A percentile compares a stretch with the other conserved stretches of the same genome.
phyloP scores from a whole-genome alignment of 2,113 vertebrate genomes.

The Nanorana parkeri region DNA sequence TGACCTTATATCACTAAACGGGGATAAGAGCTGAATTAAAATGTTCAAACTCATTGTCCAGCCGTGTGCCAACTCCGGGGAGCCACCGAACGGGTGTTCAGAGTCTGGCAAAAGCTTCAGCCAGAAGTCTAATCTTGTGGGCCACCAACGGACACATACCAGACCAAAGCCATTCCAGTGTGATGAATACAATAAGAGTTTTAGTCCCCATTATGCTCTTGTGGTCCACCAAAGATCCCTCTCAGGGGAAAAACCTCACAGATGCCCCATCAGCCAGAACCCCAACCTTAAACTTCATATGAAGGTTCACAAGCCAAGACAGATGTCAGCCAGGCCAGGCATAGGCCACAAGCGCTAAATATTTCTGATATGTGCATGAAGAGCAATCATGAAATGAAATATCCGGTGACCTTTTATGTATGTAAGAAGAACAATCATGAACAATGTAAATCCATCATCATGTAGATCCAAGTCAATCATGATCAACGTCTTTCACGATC shows the following conservation, averaged over 20 bases:
- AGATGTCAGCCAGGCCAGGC: too few species aligned
- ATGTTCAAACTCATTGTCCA: conserved; percentile 44
- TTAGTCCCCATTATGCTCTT: conserved; percentile 18
- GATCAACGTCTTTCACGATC: too few species aligned
- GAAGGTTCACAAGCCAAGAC: conserved; percentile 8
- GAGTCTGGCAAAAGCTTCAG: conserved; percentile 43
- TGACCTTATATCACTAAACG: too few species aligned
- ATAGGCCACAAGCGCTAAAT: neutral
- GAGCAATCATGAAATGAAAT: too few species aligned
- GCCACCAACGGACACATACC: conserved; percentile 39
- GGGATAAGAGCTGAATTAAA: conserved; percentile 39
- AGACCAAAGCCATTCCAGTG: conserved; percentile 42
- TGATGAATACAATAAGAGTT: conserved; percentile 28
- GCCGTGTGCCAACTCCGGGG: conserved; percentile 34
- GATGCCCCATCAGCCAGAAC: conserved; percentile 39
- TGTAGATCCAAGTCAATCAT: too few species aligned
- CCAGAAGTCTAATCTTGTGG: conserved; percentile 38
- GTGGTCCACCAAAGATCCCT: conserved; percentile 53
- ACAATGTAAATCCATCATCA: too few species aligned
- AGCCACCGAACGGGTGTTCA: conserved; percentile 18
- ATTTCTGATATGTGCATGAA: neutral
- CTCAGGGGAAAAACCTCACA: conserved; percentile 57
- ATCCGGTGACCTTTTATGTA: too few species aligned
- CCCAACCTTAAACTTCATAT: conserved; percentile 35
- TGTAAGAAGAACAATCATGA: too few species aligned